A percentile compares a stretch with the other conserved stretches of the same genome.
phyloP scores from a whole-genome alignment of 2,113 vertebrate species.

The Redunca redunca region DNA sequence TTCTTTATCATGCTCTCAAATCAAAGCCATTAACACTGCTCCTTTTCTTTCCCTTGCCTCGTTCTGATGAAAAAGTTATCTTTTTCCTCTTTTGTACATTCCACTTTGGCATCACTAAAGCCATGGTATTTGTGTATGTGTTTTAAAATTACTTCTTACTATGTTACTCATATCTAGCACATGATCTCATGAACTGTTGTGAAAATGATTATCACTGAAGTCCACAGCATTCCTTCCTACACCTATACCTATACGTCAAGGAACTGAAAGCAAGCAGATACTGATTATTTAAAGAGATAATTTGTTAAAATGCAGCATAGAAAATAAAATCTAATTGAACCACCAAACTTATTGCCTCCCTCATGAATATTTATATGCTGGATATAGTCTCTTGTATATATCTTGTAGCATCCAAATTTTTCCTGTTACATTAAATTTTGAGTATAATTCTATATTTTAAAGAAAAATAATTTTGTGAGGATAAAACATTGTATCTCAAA shows the following conservation, averaged over 20 bases:
- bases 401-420: slow-evolving; percentile 67
- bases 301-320: slow-evolving; percentile 34
- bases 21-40: background rate
- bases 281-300: slow-evolving; percentile 36
- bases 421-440: slow-evolving; percentile 63
- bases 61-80: background rate
- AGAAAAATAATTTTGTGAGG: slow-evolving; percentile 60
- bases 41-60: background rate
- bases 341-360: slow-evolving; percentile 41
- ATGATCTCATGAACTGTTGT: background rate
- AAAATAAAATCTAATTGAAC: slow-evolving; percentile 44
- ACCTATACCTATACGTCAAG: background rate
- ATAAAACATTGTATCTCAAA: slow-evolving; percentile 70
- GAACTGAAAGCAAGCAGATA: background rate
- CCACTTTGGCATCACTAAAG: background rate
- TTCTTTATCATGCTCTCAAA: background rate
- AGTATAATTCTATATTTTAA: slow-evolving; percentile 72
- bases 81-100: background rate
- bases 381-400: slow-evolving; percentile 25
- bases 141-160: background rate
- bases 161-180: background rate
- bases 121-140: background rate
- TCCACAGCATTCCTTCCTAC: background rate
- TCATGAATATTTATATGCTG: background rate
- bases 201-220: background rate